Evolutionary conservation across 2,888 invertebrate species (phyloP), one percentile per base, ranked within the genome.

Genomic region (Smittia aterrima): DNA sequence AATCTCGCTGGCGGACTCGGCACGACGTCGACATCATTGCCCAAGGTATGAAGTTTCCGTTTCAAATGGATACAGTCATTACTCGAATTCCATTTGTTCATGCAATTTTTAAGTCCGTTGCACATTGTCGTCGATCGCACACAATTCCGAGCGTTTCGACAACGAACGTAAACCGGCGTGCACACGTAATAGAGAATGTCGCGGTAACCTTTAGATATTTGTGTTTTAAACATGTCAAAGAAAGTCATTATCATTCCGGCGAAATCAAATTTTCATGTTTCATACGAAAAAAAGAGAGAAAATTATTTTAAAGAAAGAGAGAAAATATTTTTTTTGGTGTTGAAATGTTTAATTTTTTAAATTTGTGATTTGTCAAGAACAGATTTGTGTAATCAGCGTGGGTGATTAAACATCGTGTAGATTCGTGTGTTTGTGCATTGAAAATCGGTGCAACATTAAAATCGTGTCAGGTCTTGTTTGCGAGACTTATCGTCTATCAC

Each of bases 1-100:
- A 76, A 75, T 76, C 77, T 77, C 75, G 75, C 76, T 76, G 74
- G 74, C 67, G 71, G 67, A 20, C 38, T 40, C 66, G 27, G 66
- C n/a, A 66, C 41, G 68, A 47, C 24, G 24, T 13, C 22, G 68
- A 68, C 68, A 68, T 68, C 68, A 68, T 68, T 47, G 41, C 22
- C 41, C 47, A 41, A 40, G 6, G 68, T 38, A 38, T 66, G 66
- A 27, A 66, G 47, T 47, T 6, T 41, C 68, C 41, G 41, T 18
- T 68, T 68, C 16, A 68, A 68, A 68, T 68, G 68, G 47, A 68
- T 41, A 68, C 68, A 68, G 68, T 68, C 68, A 24, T 68, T 68
- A 68, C 22, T 68, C n/a, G 41, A 40, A 41, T 68, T 68, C 68
- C 68, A 68, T 68, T 68, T 68, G 68, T 41, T 68, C 68, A 68